phyloP scores from a whole-genome alignment of 1,140 invertebrate genomes.

The Asobara japonica region DNA sequence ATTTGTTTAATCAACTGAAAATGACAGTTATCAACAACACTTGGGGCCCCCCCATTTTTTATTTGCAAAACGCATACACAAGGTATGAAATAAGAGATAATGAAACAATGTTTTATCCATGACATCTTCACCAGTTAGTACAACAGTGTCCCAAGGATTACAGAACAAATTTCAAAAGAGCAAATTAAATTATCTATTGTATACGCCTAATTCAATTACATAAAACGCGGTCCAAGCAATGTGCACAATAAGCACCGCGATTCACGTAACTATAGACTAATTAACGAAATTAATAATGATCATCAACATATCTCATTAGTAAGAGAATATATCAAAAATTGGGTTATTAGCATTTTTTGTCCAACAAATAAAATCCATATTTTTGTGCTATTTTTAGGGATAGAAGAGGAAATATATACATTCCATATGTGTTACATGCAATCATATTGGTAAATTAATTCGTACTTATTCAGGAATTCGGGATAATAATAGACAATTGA shows the following conservation, averaged over 20 bases:
- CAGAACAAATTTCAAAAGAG: no score
- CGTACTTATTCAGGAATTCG: background rate
- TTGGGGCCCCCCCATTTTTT: background rate
- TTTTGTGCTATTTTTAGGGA: constrained; percentile 13
- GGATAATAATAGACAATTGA: background rate
- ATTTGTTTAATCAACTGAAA: background rate
- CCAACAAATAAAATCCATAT: background rate
- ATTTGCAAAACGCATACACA: constrained; percentile 33
- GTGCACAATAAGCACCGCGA: background rate
- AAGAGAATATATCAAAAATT: background rate
- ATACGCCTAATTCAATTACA: constrained; percentile 4
- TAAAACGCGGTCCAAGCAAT: background rate
- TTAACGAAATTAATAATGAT: constrained; percentile 15
- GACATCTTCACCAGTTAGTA: constrained; percentile 8
- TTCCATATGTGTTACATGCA: background rate
- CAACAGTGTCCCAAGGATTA: constrained; percentile 7
- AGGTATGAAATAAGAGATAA: constrained; percentile 38
- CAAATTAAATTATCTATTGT: constrained; percentile 9
- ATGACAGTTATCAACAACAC: background rate
- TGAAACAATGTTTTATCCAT: constrained; percentile 10
- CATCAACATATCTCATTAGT: constrained; percentile 28
- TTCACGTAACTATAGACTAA: constrained; percentile 17
- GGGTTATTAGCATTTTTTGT: background rate
- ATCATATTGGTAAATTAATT: background rate
- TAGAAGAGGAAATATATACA: background rate